A percentile compares a stretch with the other conserved stretches of the same genome.
Conservation (phyloP, 2,888 invertebrate species). For the Ormyrus thymus region DNA sequence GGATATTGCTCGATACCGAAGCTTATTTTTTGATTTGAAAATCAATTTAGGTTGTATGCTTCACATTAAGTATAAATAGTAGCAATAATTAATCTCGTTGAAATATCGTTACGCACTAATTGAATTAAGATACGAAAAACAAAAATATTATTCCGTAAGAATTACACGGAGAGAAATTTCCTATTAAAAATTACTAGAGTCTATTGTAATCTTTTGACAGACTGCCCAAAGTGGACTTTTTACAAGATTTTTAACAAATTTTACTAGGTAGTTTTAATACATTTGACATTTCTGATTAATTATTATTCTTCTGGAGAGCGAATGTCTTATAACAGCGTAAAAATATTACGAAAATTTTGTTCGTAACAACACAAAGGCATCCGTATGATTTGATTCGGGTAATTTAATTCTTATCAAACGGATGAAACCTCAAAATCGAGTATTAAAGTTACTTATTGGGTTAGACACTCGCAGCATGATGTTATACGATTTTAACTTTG, state of each 20-base stretch:
- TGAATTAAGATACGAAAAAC: no score
- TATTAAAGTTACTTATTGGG: slow-evolving; percentile 44
- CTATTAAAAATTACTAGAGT: no score
- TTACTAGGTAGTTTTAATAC: no score
- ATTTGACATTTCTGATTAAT: neutral
- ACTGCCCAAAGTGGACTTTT: no score
- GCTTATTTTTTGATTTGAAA: no score
- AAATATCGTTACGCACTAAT: neutral
- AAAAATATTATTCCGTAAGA: no score
- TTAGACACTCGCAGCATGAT: slow-evolving; percentile 32
- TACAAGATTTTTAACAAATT: no score
- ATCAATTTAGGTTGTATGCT: neutral
- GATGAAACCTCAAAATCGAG: slow-evolving; percentile 54
- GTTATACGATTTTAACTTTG: slow-evolving; percentile 39
- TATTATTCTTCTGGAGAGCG: neutral
- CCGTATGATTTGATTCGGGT: slow-evolving; percentile 23
- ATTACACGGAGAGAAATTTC: no score
- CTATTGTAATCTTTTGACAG: no score
- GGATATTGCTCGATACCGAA: no score
- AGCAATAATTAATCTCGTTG: neutral
- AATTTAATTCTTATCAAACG: slow-evolving; percentile 50
- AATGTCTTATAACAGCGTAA: neutral
- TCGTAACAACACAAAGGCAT: slow-evolving; percentile 6
- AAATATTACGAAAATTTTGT: slow-evolving; percentile 6
- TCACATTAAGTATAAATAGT: neutral